Conservation (phyloP, 2,888 invertebrate species). For the Orchesellides sinensis region DNA sequence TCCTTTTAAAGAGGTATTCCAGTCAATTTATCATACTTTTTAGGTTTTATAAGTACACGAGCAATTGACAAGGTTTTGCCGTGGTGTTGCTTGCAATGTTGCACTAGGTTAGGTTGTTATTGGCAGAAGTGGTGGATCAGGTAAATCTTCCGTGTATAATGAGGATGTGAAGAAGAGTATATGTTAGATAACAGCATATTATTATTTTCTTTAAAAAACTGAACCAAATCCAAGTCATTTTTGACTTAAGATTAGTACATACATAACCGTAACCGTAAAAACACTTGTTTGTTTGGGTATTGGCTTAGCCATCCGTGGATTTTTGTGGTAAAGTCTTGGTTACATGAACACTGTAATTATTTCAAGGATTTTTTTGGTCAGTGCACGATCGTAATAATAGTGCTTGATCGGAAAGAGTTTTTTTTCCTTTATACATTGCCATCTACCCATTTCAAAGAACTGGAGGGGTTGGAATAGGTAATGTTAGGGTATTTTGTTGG, state of each 20-base stretch:
- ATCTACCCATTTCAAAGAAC: constrained; percentile 41
- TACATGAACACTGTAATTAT: constrained; percentile 35
- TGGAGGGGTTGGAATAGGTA: constrained; percentile 64
- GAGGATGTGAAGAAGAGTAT: too few relatives aligned
- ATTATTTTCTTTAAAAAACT: too few relatives aligned
- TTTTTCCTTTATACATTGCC: not conserved
- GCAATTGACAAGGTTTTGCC: not conserved
- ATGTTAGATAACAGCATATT: too few relatives aligned
- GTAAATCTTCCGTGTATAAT: too few relatives aligned
- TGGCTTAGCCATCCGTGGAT: constrained; percentile 27
- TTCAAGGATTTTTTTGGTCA: constrained; percentile 39
- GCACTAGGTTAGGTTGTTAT: constrained; percentile 33
- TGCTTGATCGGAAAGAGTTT: constrained; percentile 35
- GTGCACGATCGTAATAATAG: constrained; percentile 51
- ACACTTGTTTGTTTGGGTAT: not conserved
- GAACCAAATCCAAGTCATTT: too few relatives aligned
- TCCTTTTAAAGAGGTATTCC: constrained; percentile 52
- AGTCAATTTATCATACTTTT: constrained; percentile 44
- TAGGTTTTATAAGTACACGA: constrained; percentile 13
- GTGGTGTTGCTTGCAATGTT: not conserved
- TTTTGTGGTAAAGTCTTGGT: constrained; percentile 46
- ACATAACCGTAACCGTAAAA: not conserved
- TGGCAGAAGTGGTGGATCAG: not conserved
- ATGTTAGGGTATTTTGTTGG: constrained; percentile 51
- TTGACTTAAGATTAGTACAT: too few relatives aligned